phyloP scores from a whole-genome alignment of 1,140 invertebrate species.

The Tetramorium simillimum region DNA sequence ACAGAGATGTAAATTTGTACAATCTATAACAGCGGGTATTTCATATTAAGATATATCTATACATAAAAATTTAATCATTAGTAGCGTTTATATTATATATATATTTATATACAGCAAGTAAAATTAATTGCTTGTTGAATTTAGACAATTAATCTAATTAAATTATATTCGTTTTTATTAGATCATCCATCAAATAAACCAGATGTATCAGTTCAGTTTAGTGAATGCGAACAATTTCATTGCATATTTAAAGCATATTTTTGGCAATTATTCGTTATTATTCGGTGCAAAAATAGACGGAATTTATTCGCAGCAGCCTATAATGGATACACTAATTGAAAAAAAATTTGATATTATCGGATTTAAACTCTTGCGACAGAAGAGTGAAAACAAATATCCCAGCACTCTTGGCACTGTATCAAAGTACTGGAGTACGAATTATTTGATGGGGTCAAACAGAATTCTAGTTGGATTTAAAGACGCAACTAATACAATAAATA shows the following conservation, averaged over 20 bases:
- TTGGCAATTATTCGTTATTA: slow-evolving; percentile 86
- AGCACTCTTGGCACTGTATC: slow-evolving; percentile 78
- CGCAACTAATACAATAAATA: slow-evolving; percentile 86
- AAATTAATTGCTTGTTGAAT: slow-evolving; percentile 12
- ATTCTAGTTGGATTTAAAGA: slow-evolving; percentile 90
- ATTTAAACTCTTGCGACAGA: slow-evolving; percentile 86
- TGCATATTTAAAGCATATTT: slow-evolving; percentile 85
- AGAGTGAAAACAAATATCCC: not conserved
- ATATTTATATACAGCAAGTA: not conserved
- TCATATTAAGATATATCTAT: not conserved
- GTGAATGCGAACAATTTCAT: slow-evolving; percentile 88
- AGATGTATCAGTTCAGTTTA: slow-evolving; percentile 85
- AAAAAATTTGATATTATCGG: slow-evolving; percentile 86
- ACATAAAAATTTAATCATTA: not conserved
- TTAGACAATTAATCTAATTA: not conserved
- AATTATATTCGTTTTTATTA: slow-evolving; percentile 65
- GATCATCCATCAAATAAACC: slow-evolving; percentile 74
- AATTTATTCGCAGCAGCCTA: slow-evolving; percentile 79
- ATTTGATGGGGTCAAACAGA: slow-evolving; percentile 88
- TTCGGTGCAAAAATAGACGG: slow-evolving; percentile 89
- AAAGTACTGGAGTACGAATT: slow-evolving; percentile 91
- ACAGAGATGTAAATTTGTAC: slow-evolving; percentile 67
- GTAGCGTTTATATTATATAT: not conserved
- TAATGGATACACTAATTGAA: slow-evolving; percentile 75
- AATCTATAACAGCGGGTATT: slow-evolving; percentile 89